A percentile compares a stretch with the other conserved stretches of the same genome.
phyloP scores from a whole-genome alignment of 2,113 vertebrate species.

The Cisticola juncidis region DNA sequence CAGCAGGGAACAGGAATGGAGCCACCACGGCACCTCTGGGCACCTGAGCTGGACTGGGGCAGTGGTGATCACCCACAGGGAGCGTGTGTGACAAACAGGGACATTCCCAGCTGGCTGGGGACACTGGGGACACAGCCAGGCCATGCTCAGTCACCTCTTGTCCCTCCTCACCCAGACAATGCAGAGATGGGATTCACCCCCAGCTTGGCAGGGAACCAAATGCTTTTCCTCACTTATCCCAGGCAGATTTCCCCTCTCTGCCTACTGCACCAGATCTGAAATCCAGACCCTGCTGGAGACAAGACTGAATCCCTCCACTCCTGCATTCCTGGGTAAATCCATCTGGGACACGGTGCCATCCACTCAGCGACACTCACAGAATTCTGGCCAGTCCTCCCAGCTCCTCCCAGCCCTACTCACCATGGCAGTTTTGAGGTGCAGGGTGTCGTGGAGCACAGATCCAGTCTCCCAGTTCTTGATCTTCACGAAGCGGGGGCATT shows the following conservation, averaged over 20 bases:
- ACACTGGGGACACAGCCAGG: not conserved
- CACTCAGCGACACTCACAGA: fast-evolving
- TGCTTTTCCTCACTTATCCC: not conserved
- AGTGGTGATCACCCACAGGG: fast-evolving
- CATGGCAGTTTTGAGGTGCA: slow-evolving; percentile 86
- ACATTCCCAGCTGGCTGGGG: not conserved
- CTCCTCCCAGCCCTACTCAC: slow-evolving; percentile 64
- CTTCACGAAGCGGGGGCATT: slow-evolving; percentile 92
- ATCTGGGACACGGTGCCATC: fast-evolving
- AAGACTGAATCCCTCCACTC: not conserved
- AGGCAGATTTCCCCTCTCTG: not conserved
- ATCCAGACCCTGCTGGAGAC: not conserved
- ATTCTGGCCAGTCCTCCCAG: not conserved
- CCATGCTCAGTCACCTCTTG: too few relatives aligned
- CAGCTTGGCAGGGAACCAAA: not conserved
- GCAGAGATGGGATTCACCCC: not conserved
- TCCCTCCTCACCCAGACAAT: fast-evolving
- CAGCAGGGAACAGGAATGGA: not conserved
- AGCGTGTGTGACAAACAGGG: not conserved
- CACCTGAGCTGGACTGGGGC: not conserved
- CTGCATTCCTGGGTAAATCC: not conserved
- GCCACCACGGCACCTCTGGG: not conserved
- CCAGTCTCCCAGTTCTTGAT: slow-evolving; percentile 95
- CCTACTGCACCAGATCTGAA: not conserved
- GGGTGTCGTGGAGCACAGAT: slow-evolving; percentile 82